These are phyloP conservation scores for Gymnocheta viridis DNA, from an alignment of 2,888 invertebrate genomes.

Conservation along the genomic window DNA sequence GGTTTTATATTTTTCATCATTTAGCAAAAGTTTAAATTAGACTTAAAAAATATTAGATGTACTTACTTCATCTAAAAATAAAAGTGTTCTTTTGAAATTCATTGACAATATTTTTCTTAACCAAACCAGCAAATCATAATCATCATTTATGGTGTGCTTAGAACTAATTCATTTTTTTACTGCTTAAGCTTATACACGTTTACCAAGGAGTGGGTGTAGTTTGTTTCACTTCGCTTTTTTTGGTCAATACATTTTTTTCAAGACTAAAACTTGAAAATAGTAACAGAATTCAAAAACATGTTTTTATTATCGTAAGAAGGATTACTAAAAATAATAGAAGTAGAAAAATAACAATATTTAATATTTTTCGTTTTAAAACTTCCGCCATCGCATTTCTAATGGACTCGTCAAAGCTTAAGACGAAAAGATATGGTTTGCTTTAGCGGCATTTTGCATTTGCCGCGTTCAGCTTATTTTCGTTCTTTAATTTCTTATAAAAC, in stretches of 20 bases:
- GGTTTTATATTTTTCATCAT: not conserved
- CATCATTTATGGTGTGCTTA: not conserved
- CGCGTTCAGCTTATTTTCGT: not conserved
- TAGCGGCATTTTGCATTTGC: constrained; percentile 3
- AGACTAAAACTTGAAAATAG: not conserved
- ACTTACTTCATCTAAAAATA: not conserved
- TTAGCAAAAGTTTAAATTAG: not conserved
- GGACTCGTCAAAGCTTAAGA: constrained; percentile 20
- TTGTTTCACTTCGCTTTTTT: constrained; percentile 4
- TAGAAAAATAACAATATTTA: not conserved
- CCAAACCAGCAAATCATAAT: not conserved
- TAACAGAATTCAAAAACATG: not conserved
- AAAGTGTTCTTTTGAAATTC: not conserved
- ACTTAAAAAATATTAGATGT: not conserved
- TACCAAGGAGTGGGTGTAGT: constrained; percentile 14
- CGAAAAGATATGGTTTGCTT: not conserved
- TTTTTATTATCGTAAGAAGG: constrained; percentile 4
- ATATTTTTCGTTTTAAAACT: constrained; percentile 16
- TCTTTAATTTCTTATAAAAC: not conserved
- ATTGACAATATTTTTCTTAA: not conserved
- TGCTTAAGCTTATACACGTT: not conserved
- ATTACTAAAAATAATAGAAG: not conserved
- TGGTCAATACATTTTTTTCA: constrained; percentile 3
- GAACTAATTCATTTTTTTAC: not conserved
- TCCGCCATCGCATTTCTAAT: constrained; percentile 28